Percentiles rank a stretch among this genome's conserved stretches.
phyloP scores from a whole-genome alignment of 2,888 invertebrate species.

The Orchesella flavescens region DNA sequence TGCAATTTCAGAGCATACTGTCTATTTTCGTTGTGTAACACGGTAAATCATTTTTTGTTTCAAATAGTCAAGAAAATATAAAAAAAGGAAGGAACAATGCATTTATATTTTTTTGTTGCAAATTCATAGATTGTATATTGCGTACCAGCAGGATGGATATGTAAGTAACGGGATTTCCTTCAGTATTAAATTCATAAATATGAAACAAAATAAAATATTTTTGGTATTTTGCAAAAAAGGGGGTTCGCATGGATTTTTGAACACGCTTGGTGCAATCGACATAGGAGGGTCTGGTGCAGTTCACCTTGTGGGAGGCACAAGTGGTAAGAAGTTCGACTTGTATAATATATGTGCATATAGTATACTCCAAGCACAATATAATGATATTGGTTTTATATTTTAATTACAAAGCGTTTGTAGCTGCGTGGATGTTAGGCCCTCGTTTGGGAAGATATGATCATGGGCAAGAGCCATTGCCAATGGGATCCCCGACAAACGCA shows the following conservation, averaged over 20 bases:
- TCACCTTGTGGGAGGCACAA: constrained; percentile 85
- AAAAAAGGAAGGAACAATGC: no score
- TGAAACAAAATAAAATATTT: no score
- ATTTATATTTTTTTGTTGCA: no score
- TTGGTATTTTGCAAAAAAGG: no score
- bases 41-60: constrained; percentile 73
- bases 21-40: constrained; percentile 90
- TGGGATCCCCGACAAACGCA: constrained; percentile 92
- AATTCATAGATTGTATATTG: constrained; percentile 82
- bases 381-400: neutral
- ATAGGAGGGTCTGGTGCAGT: constrained; percentile 94
- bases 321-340: constrained; percentile 47
- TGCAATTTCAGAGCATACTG: constrained; percentile 94
- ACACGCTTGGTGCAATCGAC: constrained; percentile 88
- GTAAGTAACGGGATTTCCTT: constrained; percentile 79
- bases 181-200: no score
- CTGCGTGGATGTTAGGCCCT: constrained; percentile 92
- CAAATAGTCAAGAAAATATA: no score
- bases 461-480: constrained; percentile 83
- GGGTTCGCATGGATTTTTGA: constrained; percentile 85
- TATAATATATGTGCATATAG: no score
- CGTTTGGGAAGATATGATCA: constrained; percentile 88
- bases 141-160: constrained; percentile 94
- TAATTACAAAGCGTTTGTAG: constrained; percentile 86
- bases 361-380: neutral